Conservation (phyloP, 2,888 invertebrate species). For the Muscina levida region DNA sequence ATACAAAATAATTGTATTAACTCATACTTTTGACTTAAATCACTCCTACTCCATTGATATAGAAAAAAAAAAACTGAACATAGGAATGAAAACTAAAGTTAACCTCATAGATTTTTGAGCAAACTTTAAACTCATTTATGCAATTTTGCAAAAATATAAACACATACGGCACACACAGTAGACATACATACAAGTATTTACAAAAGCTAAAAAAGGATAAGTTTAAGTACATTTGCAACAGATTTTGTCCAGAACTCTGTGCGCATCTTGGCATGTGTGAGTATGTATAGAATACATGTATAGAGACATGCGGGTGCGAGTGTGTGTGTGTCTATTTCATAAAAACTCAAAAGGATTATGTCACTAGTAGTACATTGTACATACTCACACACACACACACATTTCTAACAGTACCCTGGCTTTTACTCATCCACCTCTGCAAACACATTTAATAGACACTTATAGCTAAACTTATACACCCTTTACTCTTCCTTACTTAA, state of each 20-base stretch:
- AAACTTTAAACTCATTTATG: constrained; percentile 42
- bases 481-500: neutral
- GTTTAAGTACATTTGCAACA: constrained; percentile 53
- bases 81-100: too few species aligned
- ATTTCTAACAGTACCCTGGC: too few species aligned
- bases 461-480: too few species aligned
- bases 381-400: neutral
- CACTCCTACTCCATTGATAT: constrained; percentile 11
- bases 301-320: constrained; percentile 17
- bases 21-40: constrained; percentile 53
- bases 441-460: too few species aligned
- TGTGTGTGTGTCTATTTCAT: constrained; percentile 31
- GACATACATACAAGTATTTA: too few species aligned
- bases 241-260: constrained; percentile 49
- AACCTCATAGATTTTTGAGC: constrained; percentile 22
- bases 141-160: constrained; percentile 32
- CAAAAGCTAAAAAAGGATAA: constrained; percentile 34
- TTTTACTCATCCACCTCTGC: too few species aligned
- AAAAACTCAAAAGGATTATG: constrained; percentile 60
- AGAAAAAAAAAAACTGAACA: too few species aligned
- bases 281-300: constrained; percentile 27
- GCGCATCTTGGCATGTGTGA: too few species aligned
- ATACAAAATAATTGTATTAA: constrained; percentile 43
- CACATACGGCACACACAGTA: neutral
- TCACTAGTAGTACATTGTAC: constrained; percentile 48